phyloP scores from a whole-genome alignment of 2,888 invertebrate genomes.

The Escarpia spicata region DNA sequence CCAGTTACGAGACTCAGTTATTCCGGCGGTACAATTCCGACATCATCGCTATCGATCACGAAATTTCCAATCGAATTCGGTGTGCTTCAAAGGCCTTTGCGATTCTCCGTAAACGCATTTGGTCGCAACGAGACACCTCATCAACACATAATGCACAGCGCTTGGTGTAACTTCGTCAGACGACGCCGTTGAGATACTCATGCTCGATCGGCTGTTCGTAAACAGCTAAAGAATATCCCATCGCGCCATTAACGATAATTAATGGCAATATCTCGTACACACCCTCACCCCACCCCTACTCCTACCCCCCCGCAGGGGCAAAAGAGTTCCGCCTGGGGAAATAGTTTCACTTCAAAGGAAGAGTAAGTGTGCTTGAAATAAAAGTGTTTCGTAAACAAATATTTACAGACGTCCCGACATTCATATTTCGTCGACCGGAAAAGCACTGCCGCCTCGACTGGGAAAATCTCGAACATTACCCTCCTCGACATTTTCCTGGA shows the following conservation, averaged over 20 bases:
- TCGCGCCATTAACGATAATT: background rate
- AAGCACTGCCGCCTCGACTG: too few species aligned
- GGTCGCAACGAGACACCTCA: background rate
- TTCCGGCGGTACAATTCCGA: background rate
- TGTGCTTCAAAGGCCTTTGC: background rate
- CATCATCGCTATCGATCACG: background rate
- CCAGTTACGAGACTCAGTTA: conserved; percentile 1
- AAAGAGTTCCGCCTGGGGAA: too few species aligned
- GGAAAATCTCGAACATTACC: too few species aligned
- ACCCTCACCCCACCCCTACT: too few species aligned
- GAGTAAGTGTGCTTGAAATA: too few species aligned
- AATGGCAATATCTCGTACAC: background rate
- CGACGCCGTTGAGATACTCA: background rate
- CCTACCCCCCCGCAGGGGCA: too few species aligned
- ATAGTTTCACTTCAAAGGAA: too few species aligned
- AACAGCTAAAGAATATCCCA: background rate
- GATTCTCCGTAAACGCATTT: background rate
- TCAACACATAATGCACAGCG: background rate
- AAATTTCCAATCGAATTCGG: background rate
- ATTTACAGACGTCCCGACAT: too few species aligned
- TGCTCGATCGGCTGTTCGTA: background rate
- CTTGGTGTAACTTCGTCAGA: background rate
- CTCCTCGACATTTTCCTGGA: too few species aligned
- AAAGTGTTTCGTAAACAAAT: too few species aligned
- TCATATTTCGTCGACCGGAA: too few species aligned